Evolutionary conservation across 2,797 vertebrate genomes (phyloP).

Genomic region (Fratercula arctica): DNA sequence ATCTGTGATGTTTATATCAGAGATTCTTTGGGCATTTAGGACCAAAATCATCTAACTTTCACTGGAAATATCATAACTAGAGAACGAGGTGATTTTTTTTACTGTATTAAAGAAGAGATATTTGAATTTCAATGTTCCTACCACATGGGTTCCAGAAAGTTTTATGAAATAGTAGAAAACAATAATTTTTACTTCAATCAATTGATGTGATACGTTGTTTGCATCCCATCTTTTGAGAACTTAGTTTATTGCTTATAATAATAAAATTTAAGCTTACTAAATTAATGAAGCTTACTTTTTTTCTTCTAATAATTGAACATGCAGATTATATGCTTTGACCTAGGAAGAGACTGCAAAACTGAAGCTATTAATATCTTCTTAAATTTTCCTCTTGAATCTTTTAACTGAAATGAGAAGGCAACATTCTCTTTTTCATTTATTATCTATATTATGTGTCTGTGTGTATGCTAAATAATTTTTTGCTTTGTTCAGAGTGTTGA

Average conservation of each 20-base stretch:
- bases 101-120: background rate
- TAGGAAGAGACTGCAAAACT: background rate
- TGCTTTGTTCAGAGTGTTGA: background rate
- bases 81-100: background rate
- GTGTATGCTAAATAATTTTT: background rate
- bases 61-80: background rate
- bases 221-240: fast-evolving
- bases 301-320: background rate
- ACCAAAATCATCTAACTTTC: background rate
- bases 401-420: background rate
- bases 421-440: background rate
- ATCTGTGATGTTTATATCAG: background rate
- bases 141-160: background rate
- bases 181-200: background rate
- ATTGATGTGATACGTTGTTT: fast-evolving
- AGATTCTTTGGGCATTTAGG: background rate
- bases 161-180: background rate
- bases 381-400: background rate
- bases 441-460: too few relatives aligned
- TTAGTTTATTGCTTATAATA: background rate
- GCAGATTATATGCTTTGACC: background rate
- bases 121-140: background rate
- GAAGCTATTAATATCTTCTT: background rate
- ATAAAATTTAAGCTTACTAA: background rate
- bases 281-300: background rate